phyloP scores from a whole-genome alignment of 2,888 invertebrate genomes.

The Maniola hyperantus region DNA sequence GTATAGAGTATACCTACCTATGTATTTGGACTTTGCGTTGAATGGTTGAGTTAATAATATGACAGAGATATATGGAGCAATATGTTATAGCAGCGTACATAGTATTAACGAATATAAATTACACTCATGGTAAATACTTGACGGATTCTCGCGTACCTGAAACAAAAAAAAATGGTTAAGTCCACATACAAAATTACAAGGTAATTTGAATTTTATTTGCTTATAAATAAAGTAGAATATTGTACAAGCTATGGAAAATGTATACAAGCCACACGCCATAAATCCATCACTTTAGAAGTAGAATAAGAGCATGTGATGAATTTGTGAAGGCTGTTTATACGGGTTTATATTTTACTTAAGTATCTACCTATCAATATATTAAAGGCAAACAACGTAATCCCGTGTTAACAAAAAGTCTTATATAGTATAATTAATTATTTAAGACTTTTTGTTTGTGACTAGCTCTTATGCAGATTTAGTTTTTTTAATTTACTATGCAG shows the following conservation, averaged over 20 bases:
- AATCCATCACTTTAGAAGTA: constrained; percentile 53
- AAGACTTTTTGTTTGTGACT: no score
- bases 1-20: not conserved
- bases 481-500: no score
- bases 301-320: not conserved
- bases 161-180: constrained; percentile 40
- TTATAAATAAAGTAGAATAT: constrained; percentile 3
- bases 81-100: constrained; percentile 11
- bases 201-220: not conserved
- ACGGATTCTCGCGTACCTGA: constrained; percentile 41
- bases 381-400: no score
- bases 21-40: not conserved
- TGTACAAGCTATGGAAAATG: not conserved
- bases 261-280: constrained; percentile 42
- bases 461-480: no score
- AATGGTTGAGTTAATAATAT: constrained; percentile 7
- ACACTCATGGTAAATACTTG: constrained; percentile 30
- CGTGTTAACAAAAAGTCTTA: no score
- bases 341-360: no score
- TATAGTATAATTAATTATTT: no score
- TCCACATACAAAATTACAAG: not conserved
- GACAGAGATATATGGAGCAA: constrained; percentile 17
- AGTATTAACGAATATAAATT: constrained; percentile 31
- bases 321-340: not conserved
- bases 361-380: no score